Evolutionary conservation across 2,113 vertebrate species (phyloP), one percentile per base, ranked within the genome.

Genomic region (Heteronetta atricapilla): DNA sequence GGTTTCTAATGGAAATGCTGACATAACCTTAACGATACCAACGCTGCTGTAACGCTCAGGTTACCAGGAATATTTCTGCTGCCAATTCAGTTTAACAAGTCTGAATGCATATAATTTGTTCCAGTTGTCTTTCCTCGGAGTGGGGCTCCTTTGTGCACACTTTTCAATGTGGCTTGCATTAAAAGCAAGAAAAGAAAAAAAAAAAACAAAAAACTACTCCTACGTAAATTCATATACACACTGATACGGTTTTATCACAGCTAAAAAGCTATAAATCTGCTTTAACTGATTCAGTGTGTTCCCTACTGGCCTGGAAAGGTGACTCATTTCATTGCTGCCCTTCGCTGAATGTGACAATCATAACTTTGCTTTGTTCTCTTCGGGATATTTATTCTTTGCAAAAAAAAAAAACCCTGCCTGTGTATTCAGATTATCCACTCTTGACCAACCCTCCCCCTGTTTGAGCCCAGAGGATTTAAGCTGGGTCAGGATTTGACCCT

Each of bases 71-170:
- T 96, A 95, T 95, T 97, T 92, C 94, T 97, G 94, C 95, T 97
- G 97, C 97, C 97, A 97, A 97, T 89, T 96, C 96, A 79, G 12
- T 97, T 98, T 98, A 98, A 98, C 95, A 97, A 97, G 97, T 97
- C 97, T 97, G 97, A 97, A 97, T 76, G 96, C 90, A 93, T 86
- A 89, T 98, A 98, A 98, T 98, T 98, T 91, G 93, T 98, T 98
- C 98, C 98, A 98, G 98, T 98, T 94, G 96, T 96, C 96, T 95
- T 87, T 96, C 81, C 13, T 89, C 44, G 23, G 82, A 96, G 95
- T 93, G 96, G 87, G 95, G 94, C 86, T 94, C 91, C 92, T 93
- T 96, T 44, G 70, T 88, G 94, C 91, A 94, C 94, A 91, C 89
- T 86, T 29, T 67, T 58, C 96, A 98, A 98, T 98, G 90, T 98